Conservation (phyloP, 2,113 vertebrate genomes). For the Gavia stellata region DNA sequence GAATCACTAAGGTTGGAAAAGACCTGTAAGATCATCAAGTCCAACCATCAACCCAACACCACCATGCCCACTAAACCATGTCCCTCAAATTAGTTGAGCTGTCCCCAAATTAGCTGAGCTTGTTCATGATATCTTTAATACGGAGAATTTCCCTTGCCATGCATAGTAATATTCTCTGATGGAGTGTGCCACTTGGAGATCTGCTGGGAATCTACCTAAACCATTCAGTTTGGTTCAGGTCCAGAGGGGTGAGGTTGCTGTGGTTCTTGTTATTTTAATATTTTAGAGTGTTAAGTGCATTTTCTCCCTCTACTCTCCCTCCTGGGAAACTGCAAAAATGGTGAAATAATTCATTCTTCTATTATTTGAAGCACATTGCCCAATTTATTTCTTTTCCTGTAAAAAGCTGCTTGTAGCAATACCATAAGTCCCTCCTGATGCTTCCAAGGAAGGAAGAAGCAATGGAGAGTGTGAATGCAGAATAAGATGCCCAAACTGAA, state of each 20-base stretch:
- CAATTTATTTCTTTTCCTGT: conserved; percentile 40
- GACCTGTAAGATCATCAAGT: too few relatives aligned
- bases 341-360: conserved; percentile 45
- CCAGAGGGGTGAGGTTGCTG: conserved; percentile 20
- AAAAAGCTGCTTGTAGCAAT: conserved; percentile 8
- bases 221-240: background rate
- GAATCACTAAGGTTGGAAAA: too few relatives aligned
- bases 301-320: background rate
- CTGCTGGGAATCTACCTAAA: conserved; percentile 28
- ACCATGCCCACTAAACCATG: too few relatives aligned
- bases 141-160: background rate
- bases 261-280: conserved; percentile 34
- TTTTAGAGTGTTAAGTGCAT: conserved; percentile 43
- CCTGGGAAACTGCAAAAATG: conserved; percentile 3
- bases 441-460: conserved; percentile 10
- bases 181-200: background rate
- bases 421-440: background rate
- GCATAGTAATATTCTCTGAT: background rate
- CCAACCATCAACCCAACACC: too few relatives aligned
- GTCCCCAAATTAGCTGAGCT: conserved; percentile 5
- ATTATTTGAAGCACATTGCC: conserved; percentile 18
- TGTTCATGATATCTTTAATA: background rate
- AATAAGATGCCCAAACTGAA: background rate
- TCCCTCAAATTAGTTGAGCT: too few relatives aligned
- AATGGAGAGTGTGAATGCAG: background rate